Percentiles rank a stretch among this genome's conserved stretches.
Conservation (phyloP, 2,888 invertebrate genomes). For the Rhagonycha fulva region DNA sequence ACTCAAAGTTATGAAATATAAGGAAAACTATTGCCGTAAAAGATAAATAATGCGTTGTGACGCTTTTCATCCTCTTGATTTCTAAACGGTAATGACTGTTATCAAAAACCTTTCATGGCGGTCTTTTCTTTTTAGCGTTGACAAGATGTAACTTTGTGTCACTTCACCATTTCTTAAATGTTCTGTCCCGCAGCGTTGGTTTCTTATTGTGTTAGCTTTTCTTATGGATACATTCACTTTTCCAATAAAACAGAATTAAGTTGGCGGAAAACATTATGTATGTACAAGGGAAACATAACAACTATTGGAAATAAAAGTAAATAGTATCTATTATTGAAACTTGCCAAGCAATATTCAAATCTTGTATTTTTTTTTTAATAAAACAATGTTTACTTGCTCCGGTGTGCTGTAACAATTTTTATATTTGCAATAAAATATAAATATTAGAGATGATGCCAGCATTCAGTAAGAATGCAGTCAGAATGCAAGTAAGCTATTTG, state of each 20-base stretch:
- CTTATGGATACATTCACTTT: conserved; percentile 9
- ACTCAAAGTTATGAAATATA: conserved; percentile 29
- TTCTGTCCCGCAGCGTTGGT: conserved; percentile 2
- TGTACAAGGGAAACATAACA: background rate
- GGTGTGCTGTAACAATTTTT: background rate
- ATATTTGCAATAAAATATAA: background rate
- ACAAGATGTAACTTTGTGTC: conserved; percentile 26
- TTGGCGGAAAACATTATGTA: background rate
- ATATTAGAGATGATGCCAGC: background rate
- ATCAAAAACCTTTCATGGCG: conserved; percentile 23
- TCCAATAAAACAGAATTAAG: conserved; percentile 21
- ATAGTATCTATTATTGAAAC: background rate
- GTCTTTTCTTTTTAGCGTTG: conserved; percentile 24
- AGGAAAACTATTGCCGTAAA: conserved; percentile 26
- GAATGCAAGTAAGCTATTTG: no score
- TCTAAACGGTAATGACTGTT: conserved; percentile 27
- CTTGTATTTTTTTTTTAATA: background rate
- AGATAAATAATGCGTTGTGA: conserved; percentile 24
- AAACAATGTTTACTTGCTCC: background rate
- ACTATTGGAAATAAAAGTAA: background rate
- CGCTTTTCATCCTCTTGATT: conserved; percentile 22
- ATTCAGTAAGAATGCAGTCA: no score
- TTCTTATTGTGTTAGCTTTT: conserved; percentile 12
- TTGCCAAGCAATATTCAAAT: background rate
- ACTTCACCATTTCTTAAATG: conserved; percentile 23